Conservation (phyloP, 1,140 invertebrate species). For the Drosophila kikkawai region DNA sequence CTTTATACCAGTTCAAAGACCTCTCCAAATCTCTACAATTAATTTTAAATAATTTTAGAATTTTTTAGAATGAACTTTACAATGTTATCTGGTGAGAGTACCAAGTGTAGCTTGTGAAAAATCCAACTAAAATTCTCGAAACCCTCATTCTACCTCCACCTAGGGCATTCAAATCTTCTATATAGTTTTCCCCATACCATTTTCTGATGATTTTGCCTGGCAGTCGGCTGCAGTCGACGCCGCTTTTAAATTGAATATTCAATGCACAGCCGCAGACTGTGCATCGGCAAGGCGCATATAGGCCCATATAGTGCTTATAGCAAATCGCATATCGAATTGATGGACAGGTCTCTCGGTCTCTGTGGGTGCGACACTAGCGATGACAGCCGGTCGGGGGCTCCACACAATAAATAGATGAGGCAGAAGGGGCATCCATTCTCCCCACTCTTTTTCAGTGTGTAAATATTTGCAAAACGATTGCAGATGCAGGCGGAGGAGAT, state of each 20-base stretch:
- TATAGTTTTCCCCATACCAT: not conserved
- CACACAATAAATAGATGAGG: slow-evolving; percentile 33
- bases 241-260: slow-evolving; percentile 72
- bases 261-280: slow-evolving; percentile 42
- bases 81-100: not conserved
- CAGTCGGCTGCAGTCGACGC: slow-evolving; percentile 34
- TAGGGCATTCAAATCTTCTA: slow-evolving; percentile 25
- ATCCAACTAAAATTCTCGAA: not conserved
- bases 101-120: not conserved
- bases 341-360: slow-evolving; percentile 59
- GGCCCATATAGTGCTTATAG: slow-evolving; percentile 7
- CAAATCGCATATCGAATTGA: slow-evolving; percentile 49
- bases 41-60: no score
- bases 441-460: slow-evolving; percentile 45
- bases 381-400: slow-evolving; percentile 7
- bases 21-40: no score
- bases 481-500: slow-evolving; percentile 40
- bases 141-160: not conserved
- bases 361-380: slow-evolving; percentile 21
- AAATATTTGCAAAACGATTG: slow-evolving; percentile 70
- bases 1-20: no score
- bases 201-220: slow-evolving; percentile 29
- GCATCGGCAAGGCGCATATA: slow-evolving; percentile 30
- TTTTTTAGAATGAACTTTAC: no score
- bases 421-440: slow-evolving; percentile 56